These are phyloP conservation scores for Parazoanthus darwini DNA, from an alignment of 92 coral and sea anemone species.

Conservation along the genomic window DNA sequence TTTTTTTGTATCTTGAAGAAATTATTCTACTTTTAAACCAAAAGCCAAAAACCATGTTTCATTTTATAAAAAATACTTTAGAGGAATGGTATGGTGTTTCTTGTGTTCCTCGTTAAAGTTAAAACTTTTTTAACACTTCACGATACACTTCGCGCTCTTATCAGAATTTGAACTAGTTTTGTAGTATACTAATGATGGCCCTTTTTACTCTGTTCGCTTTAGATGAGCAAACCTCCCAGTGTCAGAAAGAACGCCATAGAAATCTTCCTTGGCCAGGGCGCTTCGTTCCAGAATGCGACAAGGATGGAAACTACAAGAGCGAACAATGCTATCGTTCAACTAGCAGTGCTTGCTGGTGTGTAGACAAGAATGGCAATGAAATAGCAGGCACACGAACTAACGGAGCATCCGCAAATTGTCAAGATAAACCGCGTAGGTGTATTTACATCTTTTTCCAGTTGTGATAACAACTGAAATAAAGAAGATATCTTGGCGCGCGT, in stretches of 20 bases:
- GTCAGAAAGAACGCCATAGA: constrained; percentile 75
- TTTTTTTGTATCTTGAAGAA: too few species aligned
- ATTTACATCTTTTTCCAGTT: not conserved
- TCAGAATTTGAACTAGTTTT: not conserved
- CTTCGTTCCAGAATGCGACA: constrained; percentile 70
- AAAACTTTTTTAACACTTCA: too few species aligned
- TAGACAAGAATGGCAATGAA: constrained; percentile 81
- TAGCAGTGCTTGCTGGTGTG: constrained; percentile 90
- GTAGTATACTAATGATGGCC: not conserved
- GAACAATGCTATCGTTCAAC: constrained; percentile 65
- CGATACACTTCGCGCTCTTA: too few species aligned
- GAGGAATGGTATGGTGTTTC: too few species aligned
- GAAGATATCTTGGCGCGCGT: too few species aligned
- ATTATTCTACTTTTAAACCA: too few species aligned
- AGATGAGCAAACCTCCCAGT: constrained; percentile 62
- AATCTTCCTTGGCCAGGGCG: constrained; percentile 80
- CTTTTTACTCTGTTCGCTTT: not conserved
- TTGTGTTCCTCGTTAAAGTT: too few species aligned
- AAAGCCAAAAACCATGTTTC: too few species aligned
- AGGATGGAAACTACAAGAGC: constrained; percentile 65
- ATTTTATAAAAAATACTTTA: too few species aligned
- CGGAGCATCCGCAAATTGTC: constrained; percentile 61
- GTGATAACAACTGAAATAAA: too few species aligned
- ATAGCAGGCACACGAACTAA: constrained; percentile 61
- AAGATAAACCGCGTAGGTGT: constrained; percentile 62